Evolutionary conservation across 2,888 invertebrate genomes (phyloP).

Genomic region (Mongoloraphidia duomilia): DNA sequence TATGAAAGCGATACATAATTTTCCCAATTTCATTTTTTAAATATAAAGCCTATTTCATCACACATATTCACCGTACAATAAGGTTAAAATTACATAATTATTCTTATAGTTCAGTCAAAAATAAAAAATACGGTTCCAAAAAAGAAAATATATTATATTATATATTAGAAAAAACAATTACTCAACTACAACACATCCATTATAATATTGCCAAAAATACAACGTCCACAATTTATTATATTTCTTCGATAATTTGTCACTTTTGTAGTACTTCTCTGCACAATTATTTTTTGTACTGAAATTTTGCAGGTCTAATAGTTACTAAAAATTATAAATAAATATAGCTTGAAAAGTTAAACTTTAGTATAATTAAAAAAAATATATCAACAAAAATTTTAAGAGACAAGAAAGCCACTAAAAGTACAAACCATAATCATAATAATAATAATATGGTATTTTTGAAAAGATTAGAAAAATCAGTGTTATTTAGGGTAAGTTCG

Average conservation of each 20-base stretch:
- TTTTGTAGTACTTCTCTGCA: background rate
- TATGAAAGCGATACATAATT: slow-evolving; percentile 21
- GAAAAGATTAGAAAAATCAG: too few species aligned
- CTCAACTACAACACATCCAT: background rate
- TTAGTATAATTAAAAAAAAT: background rate
- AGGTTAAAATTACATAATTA: slow-evolving; percentile 1
- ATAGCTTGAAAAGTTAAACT: background rate
- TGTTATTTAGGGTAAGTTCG: too few species aligned
- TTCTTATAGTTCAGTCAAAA: slow-evolving; percentile 2
- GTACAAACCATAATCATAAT: too few species aligned
- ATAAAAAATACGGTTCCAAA: background rate
- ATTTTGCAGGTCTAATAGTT: background rate
- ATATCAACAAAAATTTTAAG: too few species aligned
- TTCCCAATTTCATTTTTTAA: slow-evolving; percentile 13
- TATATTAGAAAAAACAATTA: background rate
- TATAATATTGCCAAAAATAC: slow-evolving; percentile 6
- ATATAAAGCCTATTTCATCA: slow-evolving; percentile 11
- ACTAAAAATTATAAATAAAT: background rate
- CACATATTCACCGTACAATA: slow-evolving; percentile 11
- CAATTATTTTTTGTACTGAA: background rate
- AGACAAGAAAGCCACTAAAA: too few species aligned
- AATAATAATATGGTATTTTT: too few species aligned
- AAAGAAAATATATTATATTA: background rate
- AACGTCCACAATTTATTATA: background rate
- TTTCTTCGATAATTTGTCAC: background rate